A percentile compares a stretch with the other conserved stretches of the same genome.
Conservation (phyloP, 1,140 invertebrate genomes). For the Homarus americanus region DNA sequence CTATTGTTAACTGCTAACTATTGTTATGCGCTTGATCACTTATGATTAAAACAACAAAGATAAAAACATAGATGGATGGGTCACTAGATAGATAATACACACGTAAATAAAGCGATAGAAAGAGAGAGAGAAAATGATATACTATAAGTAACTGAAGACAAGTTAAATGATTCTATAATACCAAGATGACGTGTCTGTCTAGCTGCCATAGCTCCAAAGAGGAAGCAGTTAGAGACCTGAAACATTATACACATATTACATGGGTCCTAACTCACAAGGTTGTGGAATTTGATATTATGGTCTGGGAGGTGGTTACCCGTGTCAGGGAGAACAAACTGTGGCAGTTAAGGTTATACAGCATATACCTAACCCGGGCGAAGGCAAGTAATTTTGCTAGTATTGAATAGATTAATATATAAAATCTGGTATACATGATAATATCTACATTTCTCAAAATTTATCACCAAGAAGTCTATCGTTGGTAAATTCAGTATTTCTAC, state of each 20-base stretch:
- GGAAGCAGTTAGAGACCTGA: no score
- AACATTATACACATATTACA: no score
- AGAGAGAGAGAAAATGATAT: neutral
- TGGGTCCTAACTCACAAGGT: neutral
- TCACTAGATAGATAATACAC: neutral
- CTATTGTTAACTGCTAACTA: neutral
- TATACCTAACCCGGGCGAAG: no score
- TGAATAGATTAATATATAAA: neutral
- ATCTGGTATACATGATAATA: neutral
- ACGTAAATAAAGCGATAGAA: neutral
- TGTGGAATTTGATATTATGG: no score
- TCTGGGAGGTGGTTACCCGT: no score
- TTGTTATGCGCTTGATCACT: conserved; percentile 9
- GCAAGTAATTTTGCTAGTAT: no score
- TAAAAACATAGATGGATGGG: neutral
- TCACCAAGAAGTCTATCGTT: no score
- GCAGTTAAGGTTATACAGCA: no score
- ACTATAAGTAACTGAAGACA: neutral
- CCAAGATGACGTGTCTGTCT: neutral
- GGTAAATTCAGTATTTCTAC: no score
- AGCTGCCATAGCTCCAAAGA: no score
- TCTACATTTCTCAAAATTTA: no score
- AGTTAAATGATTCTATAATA: neutral
- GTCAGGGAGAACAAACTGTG: no score
- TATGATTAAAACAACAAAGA: neutral